Evolutionary conservation across 2,888 invertebrate genomes (phyloP).

Genomic region (Caradrina kadenii): DNA sequence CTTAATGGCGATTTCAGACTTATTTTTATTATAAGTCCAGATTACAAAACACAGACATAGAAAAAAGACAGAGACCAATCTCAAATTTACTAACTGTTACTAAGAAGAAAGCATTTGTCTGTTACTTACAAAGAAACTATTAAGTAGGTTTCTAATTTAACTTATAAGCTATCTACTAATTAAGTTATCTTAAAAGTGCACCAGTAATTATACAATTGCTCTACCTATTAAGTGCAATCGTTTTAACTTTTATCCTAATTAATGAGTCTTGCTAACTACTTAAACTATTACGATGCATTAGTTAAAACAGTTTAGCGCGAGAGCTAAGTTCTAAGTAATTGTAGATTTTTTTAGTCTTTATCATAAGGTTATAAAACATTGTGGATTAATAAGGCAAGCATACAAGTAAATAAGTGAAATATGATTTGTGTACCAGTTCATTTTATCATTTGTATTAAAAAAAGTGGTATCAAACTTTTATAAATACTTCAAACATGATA

Average conservation of each 20-base stretch:
- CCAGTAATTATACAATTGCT: conserved; percentile 37
- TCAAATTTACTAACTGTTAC: no score
- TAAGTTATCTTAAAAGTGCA: conserved; percentile 17
- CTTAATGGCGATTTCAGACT: no score
- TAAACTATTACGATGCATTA: conserved; percentile 9
- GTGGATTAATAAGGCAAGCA: neutral
- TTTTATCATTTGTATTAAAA: no score
- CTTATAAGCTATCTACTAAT: conserved; percentile 11
- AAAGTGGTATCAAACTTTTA: neutral
- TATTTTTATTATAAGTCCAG: no score
- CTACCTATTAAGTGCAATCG: conserved; percentile 16
- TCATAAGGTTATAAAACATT: neutral
- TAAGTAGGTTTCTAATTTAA: neutral
- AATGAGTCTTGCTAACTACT: conserved; percentile 21
- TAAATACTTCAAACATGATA: neutral
- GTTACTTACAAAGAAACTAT: neutral
- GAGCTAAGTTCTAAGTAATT: neutral
- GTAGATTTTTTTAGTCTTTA: neutral
- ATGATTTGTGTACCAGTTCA: no score
- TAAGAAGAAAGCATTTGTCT: neutral
- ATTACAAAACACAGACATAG: no score
- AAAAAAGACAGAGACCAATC: no score
- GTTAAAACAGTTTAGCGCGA: neutral
- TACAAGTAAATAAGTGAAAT: no score
- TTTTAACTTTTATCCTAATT: conserved; percentile 36